Evolutionary conservation across 2,113 vertebrate genomes (phyloP), one percentile per base, ranked within the genome.

Genomic region (Aldabrachelys gigantea): DNA sequence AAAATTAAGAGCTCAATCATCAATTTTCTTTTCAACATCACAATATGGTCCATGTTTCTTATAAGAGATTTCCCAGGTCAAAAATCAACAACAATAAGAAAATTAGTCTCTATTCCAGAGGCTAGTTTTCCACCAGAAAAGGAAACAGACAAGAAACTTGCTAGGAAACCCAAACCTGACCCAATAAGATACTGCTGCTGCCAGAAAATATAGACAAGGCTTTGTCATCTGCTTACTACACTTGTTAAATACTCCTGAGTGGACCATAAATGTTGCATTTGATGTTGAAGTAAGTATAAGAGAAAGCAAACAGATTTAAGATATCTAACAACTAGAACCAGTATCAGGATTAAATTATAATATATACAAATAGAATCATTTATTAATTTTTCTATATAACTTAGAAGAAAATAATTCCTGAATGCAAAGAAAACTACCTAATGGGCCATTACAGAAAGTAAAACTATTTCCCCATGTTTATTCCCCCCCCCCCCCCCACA

Each of bases 1-100:
- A 69, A 92, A 92, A 84, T 50, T 59, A 75, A 92, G 80, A 88
- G 27, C 80, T 83, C 76, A 69, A 38, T 78, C 69, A 88, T 92
- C 76, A 83, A 92, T 88, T 80, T 88, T 79, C 65, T 88, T 92
- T 92, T 92, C 90, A 88, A 79, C 69, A 79, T 88, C 59, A 83
- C 90, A 88, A 92, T 83, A 54, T 88, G 85, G 22, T 83, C 10
- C 69, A 92, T 78, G 69, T 62, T 92, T 87, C 53, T 79, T 1
- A 44, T 88, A 92, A 87, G 90, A 87, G n/a, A 72, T 83, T 92
- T 92, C 83, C 54, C 90, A 87, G 87, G 90, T n/a, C 62, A 65
- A 65, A 69, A n/a, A 38, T 38, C 65, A 72, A 81, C 87, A 84
- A 91, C 65, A 92, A 88, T 78, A 79, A 88, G 69, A 92, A 65